phyloP scores from a whole-genome alignment of 2,113 vertebrate genomes.

The Corythaeola cristata region DNA sequence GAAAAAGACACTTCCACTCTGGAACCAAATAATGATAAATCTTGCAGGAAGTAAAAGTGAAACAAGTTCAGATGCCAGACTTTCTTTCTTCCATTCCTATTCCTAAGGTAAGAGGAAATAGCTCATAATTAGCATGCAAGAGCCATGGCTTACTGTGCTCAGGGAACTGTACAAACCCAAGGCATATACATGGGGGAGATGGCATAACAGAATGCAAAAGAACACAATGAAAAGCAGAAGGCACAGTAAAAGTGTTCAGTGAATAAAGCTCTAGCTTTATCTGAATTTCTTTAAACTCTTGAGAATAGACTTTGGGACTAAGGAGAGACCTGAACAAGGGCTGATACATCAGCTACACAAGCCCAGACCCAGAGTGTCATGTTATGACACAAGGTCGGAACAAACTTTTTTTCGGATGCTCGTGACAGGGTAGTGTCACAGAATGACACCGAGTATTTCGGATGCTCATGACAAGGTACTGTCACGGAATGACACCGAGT shows the following conservation, averaged over 20 bases:
- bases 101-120: conserved; percentile 18
- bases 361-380: background rate
- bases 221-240: background rate
- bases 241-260: background rate
- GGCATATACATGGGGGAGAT: background rate
- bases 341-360: background rate
- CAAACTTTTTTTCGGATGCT: no score
- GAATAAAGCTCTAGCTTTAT: background rate
- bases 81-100: background rate
- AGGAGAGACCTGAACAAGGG: background rate
- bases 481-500: no score
- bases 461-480: no score
- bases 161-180: background rate
- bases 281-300: background rate
- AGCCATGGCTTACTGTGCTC: background rate
- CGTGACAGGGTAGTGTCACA: no score
- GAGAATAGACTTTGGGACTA: background rate
- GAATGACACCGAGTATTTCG: no score
- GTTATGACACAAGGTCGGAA: no score
- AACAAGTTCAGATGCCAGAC: background rate
- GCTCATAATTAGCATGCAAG: conserved; percentile 15
- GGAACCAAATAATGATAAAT: background rate
- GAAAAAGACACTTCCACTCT: background rate
- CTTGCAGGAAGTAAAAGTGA: background rate
- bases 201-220: background rate